Evolutionary conservation across 2,113 vertebrate genomes (phyloP).

Genomic region (Pseudonaja textilis): DNA sequence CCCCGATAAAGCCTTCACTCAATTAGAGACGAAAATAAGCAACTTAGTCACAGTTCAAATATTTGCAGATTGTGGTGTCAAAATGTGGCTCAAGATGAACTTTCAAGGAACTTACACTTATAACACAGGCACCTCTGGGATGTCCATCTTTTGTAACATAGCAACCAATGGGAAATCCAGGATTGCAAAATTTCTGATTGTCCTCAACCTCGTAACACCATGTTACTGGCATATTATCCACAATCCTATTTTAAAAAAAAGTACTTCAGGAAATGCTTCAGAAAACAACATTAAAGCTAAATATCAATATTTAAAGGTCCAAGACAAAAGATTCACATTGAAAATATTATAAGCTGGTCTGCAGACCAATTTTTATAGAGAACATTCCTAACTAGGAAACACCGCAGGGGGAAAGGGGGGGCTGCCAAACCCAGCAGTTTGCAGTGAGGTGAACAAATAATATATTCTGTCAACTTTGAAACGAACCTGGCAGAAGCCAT

Average conservation of each 20-base stretch:
- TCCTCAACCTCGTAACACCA: conserved; percentile 98
- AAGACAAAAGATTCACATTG: background rate
- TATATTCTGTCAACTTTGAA: background rate
- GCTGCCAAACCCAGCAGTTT: background rate
- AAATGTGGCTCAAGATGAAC: background rate
- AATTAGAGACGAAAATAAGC: background rate
- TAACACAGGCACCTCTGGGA: conserved; percentile 94
- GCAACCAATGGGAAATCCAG: conserved; percentile 96
- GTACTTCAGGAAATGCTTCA: background rate
- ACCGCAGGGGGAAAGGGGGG: background rate
- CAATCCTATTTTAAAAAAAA: conserved; percentile 78
- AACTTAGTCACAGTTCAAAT: background rate
- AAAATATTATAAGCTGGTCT: background rate
- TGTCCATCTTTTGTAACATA: conserved; percentile 84
- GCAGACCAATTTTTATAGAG: background rate
- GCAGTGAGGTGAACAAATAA: background rate
- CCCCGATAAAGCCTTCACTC: background rate
- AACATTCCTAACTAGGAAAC: background rate
- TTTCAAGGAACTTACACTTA: conserved; percentile 80
- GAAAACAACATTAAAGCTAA: background rate
- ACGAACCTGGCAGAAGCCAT: no score
- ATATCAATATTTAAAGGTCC: background rate
- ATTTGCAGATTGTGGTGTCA: background rate
- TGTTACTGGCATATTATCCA: conserved; percentile 99
- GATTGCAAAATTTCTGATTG: conserved; percentile 91